Base-by-base conservation (phyloP, 2,888 invertebrate genomes). In the Lydus trimaculatus region DNA sequence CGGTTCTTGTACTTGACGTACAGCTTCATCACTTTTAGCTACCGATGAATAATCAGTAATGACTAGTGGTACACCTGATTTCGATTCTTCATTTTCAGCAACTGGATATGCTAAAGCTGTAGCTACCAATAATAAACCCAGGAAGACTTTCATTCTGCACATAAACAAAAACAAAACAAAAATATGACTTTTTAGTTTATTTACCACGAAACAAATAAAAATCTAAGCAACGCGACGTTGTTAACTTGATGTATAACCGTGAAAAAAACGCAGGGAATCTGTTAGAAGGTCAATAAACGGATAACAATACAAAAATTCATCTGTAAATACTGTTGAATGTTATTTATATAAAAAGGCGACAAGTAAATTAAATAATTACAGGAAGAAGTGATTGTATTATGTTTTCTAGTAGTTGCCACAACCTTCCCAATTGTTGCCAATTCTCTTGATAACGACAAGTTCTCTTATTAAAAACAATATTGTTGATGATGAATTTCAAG, bases 61-160 rank as follows among this genome's bases (percentile, higher is more conserved):
- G 74, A 85, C 85, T 69, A 84, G 80, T 56, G 85, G 86, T 63
- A 81, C 81, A 64, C 76, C 75, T 13, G 80, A 71, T 70, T 78
- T 76, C 31, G 58, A 56, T 63, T 80, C 78, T 65, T 81, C 81
- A 48, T 84, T 83, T 67, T 90, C 90, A 48, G 89, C 90, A 58
- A 91, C 85, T 62, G 91, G 91, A 88, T 89, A 89, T 48, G 90
- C 88, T 79, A 88, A 78, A 36, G 82, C 85, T 25, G 84, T 81
- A 63, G 82, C 87, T 82, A 88, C 87, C 78, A 90, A 85, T 83
- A 90, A 87, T 80, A 90, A 82, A 82, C 90, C 81, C 80, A 91
- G 79, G 83, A 91, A 86, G 82, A 90, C 85, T 87, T 90, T 90
- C 91, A 90, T 91, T 86, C 90, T 90, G 87, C 11, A 83, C 79